Conservation (phyloP, 2,888 invertebrate genomes). For the Eupithecia tripunctaria region DNA sequence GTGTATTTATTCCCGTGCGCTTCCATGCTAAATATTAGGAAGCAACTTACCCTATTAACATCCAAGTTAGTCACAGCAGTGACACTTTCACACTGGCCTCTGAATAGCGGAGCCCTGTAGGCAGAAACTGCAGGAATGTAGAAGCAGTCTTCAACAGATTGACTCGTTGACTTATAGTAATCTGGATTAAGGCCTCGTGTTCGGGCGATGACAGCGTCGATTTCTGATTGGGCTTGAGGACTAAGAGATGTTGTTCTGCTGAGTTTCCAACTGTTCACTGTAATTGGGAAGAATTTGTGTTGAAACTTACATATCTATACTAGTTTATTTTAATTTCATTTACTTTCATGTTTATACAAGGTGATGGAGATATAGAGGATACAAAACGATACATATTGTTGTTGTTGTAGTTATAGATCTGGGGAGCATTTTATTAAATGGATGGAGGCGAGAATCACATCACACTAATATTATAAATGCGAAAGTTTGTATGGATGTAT, state of each 20-base stretch:
- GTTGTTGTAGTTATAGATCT: too few relatives aligned
- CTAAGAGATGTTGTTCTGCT: constrained; percentile 59
- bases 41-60: constrained; percentile 29
- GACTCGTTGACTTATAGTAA: constrained; percentile 64
- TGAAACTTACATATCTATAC: background rate
- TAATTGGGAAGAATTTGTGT: constrained; percentile 2
- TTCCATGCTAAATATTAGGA: background rate
- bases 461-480: too few relatives aligned
- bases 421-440: too few relatives aligned
- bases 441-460: too few relatives aligned
- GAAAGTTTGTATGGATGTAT: too few relatives aligned
- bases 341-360: too few relatives aligned
- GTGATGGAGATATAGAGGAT: too few relatives aligned
- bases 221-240: constrained; percentile 47
- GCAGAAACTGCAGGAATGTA: constrained; percentile 63
- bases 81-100: constrained; percentile 65
- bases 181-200: constrained; percentile 65
- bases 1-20: background rate
- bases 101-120: constrained; percentile 58
- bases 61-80: constrained; percentile 61
- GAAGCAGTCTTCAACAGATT: constrained; percentile 69
- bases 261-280: constrained; percentile 76
- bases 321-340: too few relatives aligned
- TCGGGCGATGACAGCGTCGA: constrained; percentile 53
- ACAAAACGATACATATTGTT: too few relatives aligned